Conservation (phyloP, 2,797 vertebrate species). For the Amazona ochrocephala region DNA sequence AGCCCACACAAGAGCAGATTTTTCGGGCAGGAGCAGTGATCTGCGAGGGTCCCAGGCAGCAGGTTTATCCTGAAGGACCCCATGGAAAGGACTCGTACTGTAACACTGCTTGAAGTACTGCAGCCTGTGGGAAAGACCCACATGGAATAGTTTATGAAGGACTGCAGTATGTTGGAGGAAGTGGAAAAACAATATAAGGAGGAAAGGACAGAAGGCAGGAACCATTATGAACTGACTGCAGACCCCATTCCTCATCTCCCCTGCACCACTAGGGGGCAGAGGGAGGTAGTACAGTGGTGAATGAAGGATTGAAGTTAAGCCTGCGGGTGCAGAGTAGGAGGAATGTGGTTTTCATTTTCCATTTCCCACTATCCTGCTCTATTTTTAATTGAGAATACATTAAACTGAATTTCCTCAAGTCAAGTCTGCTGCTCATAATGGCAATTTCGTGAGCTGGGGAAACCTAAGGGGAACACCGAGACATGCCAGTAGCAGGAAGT, state of each 20-base stretch:
- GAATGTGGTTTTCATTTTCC: not conserved
- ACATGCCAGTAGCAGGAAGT: not conserved
- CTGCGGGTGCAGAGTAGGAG: not conserved
- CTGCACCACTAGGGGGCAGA: fast-evolving
- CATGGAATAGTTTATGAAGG: not conserved
- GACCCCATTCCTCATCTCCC: not conserved
- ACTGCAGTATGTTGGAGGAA: not conserved
- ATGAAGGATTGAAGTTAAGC: not conserved
- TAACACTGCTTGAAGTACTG: not conserved
- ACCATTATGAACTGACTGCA: not conserved
- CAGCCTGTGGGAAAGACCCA: not conserved
- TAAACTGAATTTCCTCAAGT: not conserved
- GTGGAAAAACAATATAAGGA: not conserved
- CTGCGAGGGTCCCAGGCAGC: fast-evolving
- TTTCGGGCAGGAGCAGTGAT: not conserved
- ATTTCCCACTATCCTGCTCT: not conserved
- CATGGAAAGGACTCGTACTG: not conserved
- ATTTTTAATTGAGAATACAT: not conserved
- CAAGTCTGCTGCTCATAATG: not conserved
- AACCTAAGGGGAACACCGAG: not conserved
- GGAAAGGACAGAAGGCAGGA: not conserved
- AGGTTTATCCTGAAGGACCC: not conserved
- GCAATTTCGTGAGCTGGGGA: not conserved
- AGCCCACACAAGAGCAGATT: not conserved
- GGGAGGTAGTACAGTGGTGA: not conserved